A percentile compares a stretch with the other conserved stretches of the same genome.
Conservation (phyloP, 2,888 invertebrate species). For the Scelioninae gen. 2 region DNA sequence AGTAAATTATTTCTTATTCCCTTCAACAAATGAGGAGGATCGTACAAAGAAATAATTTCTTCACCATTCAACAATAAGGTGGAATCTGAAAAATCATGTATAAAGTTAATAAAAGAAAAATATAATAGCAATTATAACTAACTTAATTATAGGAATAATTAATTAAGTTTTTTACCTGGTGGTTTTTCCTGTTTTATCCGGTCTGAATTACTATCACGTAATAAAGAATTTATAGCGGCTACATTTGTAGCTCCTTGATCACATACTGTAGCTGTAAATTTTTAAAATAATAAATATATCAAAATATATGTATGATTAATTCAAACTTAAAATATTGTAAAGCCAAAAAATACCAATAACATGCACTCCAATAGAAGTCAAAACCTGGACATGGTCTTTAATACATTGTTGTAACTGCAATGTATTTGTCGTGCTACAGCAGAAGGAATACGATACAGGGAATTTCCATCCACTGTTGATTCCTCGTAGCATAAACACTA, state of each 20-base stretch:
- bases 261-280: conserved; percentile 4
- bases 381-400: conserved; percentile 4
- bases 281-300: conserved; percentile 4
- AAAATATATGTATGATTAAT: background rate
- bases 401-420: conserved; percentile 16
- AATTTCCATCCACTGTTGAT: conserved; percentile 41
- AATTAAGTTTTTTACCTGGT: too few species aligned
- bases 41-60: conserved; percentile 15
- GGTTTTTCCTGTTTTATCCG: background rate
- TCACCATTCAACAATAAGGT: background rate
- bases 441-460: conserved; percentile 44
- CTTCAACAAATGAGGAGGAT: conserved; percentile 35
- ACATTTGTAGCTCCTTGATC: conserved; percentile 19
- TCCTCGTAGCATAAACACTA: conserved; percentile 27
- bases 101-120: conserved; percentile 1
- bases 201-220: background rate
- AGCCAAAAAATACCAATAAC: conserved; percentile 9
- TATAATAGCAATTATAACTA: conserved; percentile 1
- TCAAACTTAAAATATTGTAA: conserved; percentile 8
- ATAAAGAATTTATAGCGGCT: conserved; percentile 7
- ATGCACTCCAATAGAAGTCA: background rate
- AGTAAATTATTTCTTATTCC: conserved; percentile 30
- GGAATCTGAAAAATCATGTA: too few species aligned
- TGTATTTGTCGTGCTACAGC: conserved; percentile 25
- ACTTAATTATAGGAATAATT: conserved; percentile 1